Evolutionary conservation across 2,113 vertebrate genomes (phyloP), one percentile per base, ranked within the genome.

Genomic region (Coregonus clupeaformis): DNA sequence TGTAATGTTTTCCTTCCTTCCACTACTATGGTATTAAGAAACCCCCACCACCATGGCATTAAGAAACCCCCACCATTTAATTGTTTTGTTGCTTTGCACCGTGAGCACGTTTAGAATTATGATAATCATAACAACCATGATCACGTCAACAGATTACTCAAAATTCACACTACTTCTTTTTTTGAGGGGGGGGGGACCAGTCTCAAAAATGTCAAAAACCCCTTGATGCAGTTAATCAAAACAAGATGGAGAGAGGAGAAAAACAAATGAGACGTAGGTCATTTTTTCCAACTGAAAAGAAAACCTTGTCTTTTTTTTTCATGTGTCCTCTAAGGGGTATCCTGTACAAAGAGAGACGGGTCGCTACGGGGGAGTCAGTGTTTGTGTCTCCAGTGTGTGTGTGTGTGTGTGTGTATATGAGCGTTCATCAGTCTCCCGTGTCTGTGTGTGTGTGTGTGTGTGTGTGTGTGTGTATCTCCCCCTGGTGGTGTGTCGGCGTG

Each of bases 281-380:
- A 18, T 20, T 55, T 72, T n/a, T 66, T 63, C 49, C 32, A 12
- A 20, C 55, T 30, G 73, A 42, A 84, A 68, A 68, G 67, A 59
- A 63, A 71, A 70, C 72, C 68, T 71, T 69, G 27, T 16, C 71
- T 77, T 12, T 57, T 86, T 83, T 68, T 81, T 82, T n/a, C 84
- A 77, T 65, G 55, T 73, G 71, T 72, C 85, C 80, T 82, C 79
- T 76, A 49, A 65, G 76, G 74, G 77, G 69, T 62, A 20, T 74
- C 71, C 82, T n/a, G 2, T n/a, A 47, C 73, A 71, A 64, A 70
- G 68, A 73, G 63, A 83, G 69, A 68, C 76, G 29, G 67, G 72
- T 77, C 74, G 74, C 72, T 75, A 30, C 77, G 60, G 70, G 13
- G 25, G 64, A 7, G 74, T 57, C 32, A 52, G n/a, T 24, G 47